Evolutionary conservation across 1,140 invertebrate species (phyloP).

Genomic region (Platyscapa corneri): DNA sequence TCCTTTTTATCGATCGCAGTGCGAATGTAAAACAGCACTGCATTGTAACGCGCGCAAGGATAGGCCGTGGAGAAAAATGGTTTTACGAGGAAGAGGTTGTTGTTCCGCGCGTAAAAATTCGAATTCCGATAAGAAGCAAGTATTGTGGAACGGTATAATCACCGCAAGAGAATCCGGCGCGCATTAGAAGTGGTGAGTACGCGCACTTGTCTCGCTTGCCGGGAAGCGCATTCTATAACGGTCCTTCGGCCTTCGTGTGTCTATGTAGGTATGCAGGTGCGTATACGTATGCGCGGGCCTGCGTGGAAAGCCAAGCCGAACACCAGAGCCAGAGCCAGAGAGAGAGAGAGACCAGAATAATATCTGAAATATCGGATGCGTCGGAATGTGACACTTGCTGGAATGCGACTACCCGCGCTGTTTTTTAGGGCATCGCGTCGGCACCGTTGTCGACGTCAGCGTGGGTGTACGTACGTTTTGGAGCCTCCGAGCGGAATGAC

Average conservation of each 20-base stretch:
- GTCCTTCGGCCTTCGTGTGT: slow-evolving; percentile 43
- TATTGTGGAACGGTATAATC: slow-evolving; percentile 17
- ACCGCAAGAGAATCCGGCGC: not conserved
- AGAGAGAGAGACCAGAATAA: slow-evolving; percentile 11
- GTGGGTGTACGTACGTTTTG: not conserved
- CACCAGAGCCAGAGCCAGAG: not conserved
- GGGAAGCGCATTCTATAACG: slow-evolving; percentile 44
- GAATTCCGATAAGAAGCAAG: slow-evolving; percentile 14
- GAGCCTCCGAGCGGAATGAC: not conserved
- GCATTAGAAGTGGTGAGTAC: slow-evolving; percentile 33
- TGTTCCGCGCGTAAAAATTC: not conserved
- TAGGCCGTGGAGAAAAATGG: not conserved
- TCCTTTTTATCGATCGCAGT: not conserved
- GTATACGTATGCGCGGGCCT: not conserved
- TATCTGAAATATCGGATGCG: slow-evolving; percentile 32
- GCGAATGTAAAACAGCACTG: not conserved
- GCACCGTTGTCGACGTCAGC: not conserved
- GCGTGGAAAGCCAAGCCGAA: slow-evolving; percentile 18
- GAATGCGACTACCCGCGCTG: slow-evolving; percentile 42
- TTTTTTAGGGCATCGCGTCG: slow-evolving; percentile 14
- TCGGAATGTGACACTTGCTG: slow-evolving; percentile 45
- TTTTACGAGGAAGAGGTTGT: slow-evolving; percentile 6
- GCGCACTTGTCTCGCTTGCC: slow-evolving; percentile 22
- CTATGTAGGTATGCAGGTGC: not conserved
- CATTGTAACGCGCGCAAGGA: not conserved